These are phyloP conservation scores for Noctua pronuba DNA, from an alignment of 2,888 invertebrate genomes.

Conservation along the genomic window DNA sequence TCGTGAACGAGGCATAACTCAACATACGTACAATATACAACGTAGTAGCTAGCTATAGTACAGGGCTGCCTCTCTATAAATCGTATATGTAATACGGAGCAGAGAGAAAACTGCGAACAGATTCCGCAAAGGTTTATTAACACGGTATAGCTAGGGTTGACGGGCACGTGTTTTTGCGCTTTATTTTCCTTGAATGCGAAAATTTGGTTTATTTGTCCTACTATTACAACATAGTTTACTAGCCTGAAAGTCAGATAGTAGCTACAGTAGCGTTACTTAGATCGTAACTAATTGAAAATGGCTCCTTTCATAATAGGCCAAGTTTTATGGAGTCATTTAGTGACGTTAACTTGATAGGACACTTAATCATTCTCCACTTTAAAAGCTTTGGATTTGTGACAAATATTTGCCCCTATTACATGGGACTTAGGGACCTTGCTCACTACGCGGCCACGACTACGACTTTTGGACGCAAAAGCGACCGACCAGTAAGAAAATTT, in stretches of 20 bases:
- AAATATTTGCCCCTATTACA: not conserved
- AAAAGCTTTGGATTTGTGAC: not conserved
- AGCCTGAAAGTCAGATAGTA: not conserved
- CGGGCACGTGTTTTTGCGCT: not conserved
- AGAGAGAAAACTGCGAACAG: constrained; percentile 67
- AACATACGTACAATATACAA: constrained; percentile 18
- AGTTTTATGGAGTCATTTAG: not conserved
- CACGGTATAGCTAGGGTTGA: constrained; percentile 62
- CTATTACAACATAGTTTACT: not conserved
- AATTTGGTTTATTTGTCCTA: not conserved
- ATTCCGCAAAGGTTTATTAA: constrained; percentile 69
- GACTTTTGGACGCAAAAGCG: too few relatives aligned
- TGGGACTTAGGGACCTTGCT: not conserved
- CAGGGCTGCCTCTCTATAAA: constrained; percentile 47
- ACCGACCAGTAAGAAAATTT: too few relatives aligned
- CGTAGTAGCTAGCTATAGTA: constrained; percentile 19
- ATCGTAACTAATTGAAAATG: not conserved
- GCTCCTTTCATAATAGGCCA: not conserved
- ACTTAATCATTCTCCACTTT: not conserved
- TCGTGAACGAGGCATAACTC: constrained; percentile 30
- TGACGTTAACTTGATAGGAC: not conserved
- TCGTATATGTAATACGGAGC: constrained; percentile 57
- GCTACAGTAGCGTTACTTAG: not conserved
- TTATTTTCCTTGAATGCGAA: not conserved
- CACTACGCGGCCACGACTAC: too few relatives aligned